Evolutionary conservation across 2,113 vertebrate genomes (phyloP).

Genomic region (Myrmecophaga tridactyla): DNA sequence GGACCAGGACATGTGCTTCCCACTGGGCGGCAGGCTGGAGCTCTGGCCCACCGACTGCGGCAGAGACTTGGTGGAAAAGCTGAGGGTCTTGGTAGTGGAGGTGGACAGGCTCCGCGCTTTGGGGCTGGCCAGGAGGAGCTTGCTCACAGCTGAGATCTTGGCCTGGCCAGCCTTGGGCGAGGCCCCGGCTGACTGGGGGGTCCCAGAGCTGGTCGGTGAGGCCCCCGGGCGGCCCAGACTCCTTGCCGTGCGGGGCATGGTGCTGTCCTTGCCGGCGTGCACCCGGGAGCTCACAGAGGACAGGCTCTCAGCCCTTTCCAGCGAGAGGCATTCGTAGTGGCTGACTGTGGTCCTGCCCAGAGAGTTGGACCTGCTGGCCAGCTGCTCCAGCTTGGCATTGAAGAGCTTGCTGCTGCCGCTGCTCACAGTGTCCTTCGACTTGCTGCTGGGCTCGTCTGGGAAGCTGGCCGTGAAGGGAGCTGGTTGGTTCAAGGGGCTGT

Average conservation of each 20-base stretch:
- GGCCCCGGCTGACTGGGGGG: constrained; percentile 83
- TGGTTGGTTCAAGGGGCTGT: constrained; percentile 84
- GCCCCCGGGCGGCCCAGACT: constrained; percentile 88
- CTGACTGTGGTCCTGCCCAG: constrained; percentile 87
- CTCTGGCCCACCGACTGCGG: constrained; percentile 92
- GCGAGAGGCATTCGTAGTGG: constrained; percentile 94
- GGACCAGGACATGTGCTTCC: constrained; percentile 94
- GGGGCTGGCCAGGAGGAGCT: constrained; percentile 95
- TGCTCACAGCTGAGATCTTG: constrained; percentile 96
- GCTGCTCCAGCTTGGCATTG: constrained; percentile 95
- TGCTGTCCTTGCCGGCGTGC: constrained; percentile 88
- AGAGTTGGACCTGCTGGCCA: constrained; percentile 93
- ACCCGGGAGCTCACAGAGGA: constrained; percentile 87
- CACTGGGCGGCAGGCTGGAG: constrained; percentile 88
- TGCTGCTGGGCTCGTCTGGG: constrained; percentile 85
- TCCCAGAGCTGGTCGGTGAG: constrained; percentile 82
- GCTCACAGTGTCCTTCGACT: constrained; percentile 85
- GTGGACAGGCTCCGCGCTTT: constrained; percentile 93
- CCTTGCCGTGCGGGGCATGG: constrained; percentile 91
- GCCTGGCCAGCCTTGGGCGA: constrained; percentile 91
- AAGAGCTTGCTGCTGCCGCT: constrained; percentile 92
- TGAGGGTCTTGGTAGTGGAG: constrained; percentile 94
- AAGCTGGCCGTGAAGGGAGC: constrained; percentile 81
- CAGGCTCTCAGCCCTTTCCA: constrained; percentile 94
- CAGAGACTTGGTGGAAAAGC: constrained; percentile 97